Conservation (phyloP, 2,797 vertebrate genomes). For the Choloepus didactylus region DNA sequence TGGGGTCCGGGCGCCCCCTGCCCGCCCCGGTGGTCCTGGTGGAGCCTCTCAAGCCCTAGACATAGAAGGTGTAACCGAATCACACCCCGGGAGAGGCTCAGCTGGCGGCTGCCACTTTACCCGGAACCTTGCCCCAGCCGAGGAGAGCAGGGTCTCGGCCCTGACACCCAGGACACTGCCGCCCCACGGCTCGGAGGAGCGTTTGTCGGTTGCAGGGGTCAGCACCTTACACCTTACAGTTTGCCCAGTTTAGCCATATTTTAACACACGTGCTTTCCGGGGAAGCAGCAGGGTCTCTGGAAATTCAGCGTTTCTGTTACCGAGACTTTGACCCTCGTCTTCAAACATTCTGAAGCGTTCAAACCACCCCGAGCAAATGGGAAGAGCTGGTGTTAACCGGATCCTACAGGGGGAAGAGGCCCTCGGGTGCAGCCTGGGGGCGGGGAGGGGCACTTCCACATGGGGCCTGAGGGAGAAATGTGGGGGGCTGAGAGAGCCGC, state of each 20-base stretch:
- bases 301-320: not conserved
- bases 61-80: too few relatives aligned
- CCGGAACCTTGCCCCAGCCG: not conserved
- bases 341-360: not conserved
- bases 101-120: not conserved
- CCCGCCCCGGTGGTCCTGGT: too few relatives aligned
- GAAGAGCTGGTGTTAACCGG: not conserved
- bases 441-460: not conserved
- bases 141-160: not conserved
- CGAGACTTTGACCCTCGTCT: not conserved
- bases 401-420: not conserved
- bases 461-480: too few relatives aligned
- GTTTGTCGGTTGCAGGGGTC: not conserved
- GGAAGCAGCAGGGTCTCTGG: slow-evolving; percentile 36
- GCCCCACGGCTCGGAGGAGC: not conserved
- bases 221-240: slow-evolving; percentile 26
- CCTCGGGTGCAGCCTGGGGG: not conserved
- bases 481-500: too few relatives aligned
- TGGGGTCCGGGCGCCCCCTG: too few relatives aligned
- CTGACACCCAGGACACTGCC: not conserved
- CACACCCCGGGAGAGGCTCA: too few relatives aligned
- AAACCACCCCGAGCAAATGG: not conserved
- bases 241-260: not conserved
- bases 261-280: not conserved
- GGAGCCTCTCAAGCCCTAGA: too few relatives aligned